These are phyloP conservation scores for Lepetodrilus schrolli DNA, from an alignment of 2,888 invertebrate species.

Conservation along the genomic window DNA sequence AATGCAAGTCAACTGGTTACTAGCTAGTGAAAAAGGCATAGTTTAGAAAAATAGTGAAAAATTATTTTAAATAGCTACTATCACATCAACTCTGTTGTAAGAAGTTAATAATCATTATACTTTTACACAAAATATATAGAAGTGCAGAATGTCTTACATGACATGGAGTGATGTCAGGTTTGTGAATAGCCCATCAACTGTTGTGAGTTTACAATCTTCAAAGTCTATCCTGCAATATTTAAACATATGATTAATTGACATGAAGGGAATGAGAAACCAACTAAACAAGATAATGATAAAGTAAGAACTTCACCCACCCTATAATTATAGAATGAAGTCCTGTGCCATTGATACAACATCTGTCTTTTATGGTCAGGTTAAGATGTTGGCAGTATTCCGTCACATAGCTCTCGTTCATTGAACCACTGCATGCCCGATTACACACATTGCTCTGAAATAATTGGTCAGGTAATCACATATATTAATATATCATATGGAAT, in stretches of 20 bases:
- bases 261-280: too few relatives aligned
- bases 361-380: slow-evolving; percentile 10
- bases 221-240: slow-evolving; percentile 57
- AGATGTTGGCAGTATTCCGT: not conserved
- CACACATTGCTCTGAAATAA: not conserved
- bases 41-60: too few relatives aligned
- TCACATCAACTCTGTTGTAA: too few relatives aligned
- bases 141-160: too few relatives aligned
- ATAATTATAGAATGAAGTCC: not conserved
- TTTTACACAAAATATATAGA: too few relatives aligned
- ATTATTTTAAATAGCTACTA: too few relatives aligned
- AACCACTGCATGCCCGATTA: not conserved
- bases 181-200: slow-evolving; percentile 41
- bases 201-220: slow-evolving; percentile 47
- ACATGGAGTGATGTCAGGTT: slow-evolving; percentile 39
- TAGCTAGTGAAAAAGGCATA: too few relatives aligned
- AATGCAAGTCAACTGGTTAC: too few relatives aligned
- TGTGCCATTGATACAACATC: slow-evolving; percentile 42
- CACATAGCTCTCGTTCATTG: slow-evolving; percentile 7
- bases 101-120: too few relatives aligned
- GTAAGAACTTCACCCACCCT: not conserved
- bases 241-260: too few relatives aligned
- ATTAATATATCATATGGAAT: too few relatives aligned
- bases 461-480: too few relatives aligned
- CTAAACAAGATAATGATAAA: not conserved